A percentile compares a stretch with the other conserved stretches of the same genome.
Evolutionary conservation across 2,797 vertebrate genomes (phyloP).

Genomic region (Nannoperca australis): DNA sequence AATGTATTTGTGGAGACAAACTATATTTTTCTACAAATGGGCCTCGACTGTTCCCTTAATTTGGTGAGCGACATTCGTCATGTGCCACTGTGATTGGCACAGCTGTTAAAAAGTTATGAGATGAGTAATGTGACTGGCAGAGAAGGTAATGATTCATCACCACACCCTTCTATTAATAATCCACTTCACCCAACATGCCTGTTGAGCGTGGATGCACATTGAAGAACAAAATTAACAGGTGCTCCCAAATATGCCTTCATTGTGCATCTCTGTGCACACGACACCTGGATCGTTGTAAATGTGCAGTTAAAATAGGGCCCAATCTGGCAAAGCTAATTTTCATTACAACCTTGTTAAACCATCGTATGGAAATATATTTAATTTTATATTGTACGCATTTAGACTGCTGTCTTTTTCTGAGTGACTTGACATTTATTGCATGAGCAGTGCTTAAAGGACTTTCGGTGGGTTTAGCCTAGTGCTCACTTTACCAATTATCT

Average conservation of each 20-base stretch:
- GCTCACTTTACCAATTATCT: constrained; percentile 4
- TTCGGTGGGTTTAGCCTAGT: not conserved
- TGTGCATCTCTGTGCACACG: constrained; percentile 5
- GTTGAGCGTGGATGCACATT: constrained; percentile 29
- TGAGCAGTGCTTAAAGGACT: not conserved
- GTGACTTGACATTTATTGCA: constrained; percentile 18
- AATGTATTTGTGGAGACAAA: constrained; percentile 3
- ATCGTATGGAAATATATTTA: constrained; percentile 21
- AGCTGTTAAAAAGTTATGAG: constrained; percentile 56
- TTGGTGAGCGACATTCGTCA: constrained; percentile 19
- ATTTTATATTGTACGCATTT: constrained; percentile 26
- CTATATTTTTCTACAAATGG: constrained; percentile 1
- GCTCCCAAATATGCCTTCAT: constrained; percentile 11
- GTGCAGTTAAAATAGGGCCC: not conserved
- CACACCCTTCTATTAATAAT: constrained; percentile 46
- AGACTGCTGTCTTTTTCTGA: constrained; percentile 11
- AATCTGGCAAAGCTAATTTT: constrained; percentile 14
- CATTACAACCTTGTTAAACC: constrained; percentile 14
- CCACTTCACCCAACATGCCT: constrained; percentile 36
- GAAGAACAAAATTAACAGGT: constrained; percentile 50
- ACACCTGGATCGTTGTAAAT: constrained; percentile 15
- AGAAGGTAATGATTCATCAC: constrained; percentile 61
- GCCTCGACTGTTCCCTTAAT: constrained; percentile 19
- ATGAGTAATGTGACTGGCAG: constrained; percentile 59
- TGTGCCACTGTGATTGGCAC: constrained; percentile 45